Base-by-base conservation (phyloP, 2,888 invertebrate genomes). In the Xestobium rufovillosum region DNA sequence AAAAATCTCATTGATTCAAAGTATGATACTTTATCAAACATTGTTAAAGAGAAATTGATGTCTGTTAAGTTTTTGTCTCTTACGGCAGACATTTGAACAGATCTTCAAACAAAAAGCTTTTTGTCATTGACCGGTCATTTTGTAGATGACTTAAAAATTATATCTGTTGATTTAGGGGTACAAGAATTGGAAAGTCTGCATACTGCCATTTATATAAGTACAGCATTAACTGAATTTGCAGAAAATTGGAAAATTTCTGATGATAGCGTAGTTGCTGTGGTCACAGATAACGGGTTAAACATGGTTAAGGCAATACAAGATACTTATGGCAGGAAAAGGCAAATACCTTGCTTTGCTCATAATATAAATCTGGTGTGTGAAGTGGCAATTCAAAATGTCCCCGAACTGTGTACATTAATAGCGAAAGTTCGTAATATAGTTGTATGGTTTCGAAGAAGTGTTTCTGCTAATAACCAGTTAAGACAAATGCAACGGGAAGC, bases 41-140 rank as follows among this genome's bases (percentile, higher is more conserved):
- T 9, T 15, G 31, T 36, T 16, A 32, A 32, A 16, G 3, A 36
- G n/a, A 36, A 13, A 4, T 33, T 36, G 16, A 36, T 26, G 12
- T 15, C 10, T 13, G 31, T 14, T 10, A 32, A 36, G 3, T 15
- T 14, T 34, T 31, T 31, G 9, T 32, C 31, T 8, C 11, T 36
- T 14, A 36, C 36, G 6, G 31, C 36, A 3, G 36, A 36, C 12
- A 36, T 32, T 11, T 36, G 36, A 30, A 36, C 36, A 26, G 36
- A 36, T 17, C 31, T 36, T 29, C 36, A 36, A 36, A 34, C 14
- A 8, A 36, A 36, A 36, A 36, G 36, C 17, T 36, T 36, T 25
- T 14, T 36, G 15, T 29, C 31, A 10, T 9, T 31, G 6, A 31
- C 31, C 10, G 13, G 10, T 11, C 31, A 31, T 13, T 36, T 10